Base-by-base conservation (phyloP, 2,797 vertebrate species). In the Tragelaphus oryx region DNA sequence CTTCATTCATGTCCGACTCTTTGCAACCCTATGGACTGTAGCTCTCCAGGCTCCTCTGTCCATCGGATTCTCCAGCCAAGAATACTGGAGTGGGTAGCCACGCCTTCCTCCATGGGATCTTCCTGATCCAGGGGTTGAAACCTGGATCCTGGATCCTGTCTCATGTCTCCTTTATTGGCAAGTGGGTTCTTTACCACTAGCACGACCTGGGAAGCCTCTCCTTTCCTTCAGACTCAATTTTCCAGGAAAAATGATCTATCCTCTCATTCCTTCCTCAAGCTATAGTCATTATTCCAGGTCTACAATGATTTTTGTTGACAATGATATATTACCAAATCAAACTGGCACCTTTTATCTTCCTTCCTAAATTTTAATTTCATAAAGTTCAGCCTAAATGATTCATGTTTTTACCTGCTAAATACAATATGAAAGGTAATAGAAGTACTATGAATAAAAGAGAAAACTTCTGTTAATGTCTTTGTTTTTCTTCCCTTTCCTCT, bases 351-450 rank as follows among this genome's bases (percentile, higher is more conserved):
- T 75, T 84, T 94, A 76, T 17, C 55, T 95, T 89, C n/a, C 30
- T 33, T 76, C 57, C 80, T 48, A 46, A 88, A 78, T 95, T 97
- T 96, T 91, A 83, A 84, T 91, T 94, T 91, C 26, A 13, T 81
- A 59, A 95, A 13, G n/a, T 68, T 93, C 76, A 96, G 22, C 50
- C 65, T 87, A 86, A 96, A 83, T 80, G 44, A 91, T 48, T 41
- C 75, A 30, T 88, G 52, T 93, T 74, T 86, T 88, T 84, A 81
- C 85, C 81, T 96, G 71, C 22, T 74, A 65, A 87, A 89, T 33
- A 50, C 6, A 28, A 8, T 14, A 2, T 62, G 28, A 87, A 79
- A 65, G 28, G 11, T 68, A 93, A 91, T 84, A 75, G 89, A 60
- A 88, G 14, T 48, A 55, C 44, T 74, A 50, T 50, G 28, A 94